A percentile compares a stretch with the other conserved stretches of the same genome.
Evolutionary conservation across 2,888 invertebrate genomes (phyloP).

Genomic region (Cryptosula pallasiana): DNA sequence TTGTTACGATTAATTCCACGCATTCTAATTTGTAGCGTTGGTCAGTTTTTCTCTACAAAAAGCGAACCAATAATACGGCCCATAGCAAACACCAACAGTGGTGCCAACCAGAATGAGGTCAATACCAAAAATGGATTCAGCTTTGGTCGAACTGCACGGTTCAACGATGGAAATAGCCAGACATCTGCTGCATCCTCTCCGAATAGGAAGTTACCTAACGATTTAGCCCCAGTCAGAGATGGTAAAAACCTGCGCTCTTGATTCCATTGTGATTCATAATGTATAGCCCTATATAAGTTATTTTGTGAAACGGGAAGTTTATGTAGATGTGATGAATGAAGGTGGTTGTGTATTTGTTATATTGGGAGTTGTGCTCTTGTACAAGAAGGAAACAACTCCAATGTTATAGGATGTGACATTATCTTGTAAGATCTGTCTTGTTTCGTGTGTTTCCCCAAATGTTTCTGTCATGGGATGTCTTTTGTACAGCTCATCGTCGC

Average conservation of each 20-base stretch:
- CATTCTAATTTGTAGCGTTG: neutral
- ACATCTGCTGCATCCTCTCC: neutral
- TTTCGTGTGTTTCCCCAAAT: neutral
- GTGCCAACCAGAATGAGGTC: neutral
- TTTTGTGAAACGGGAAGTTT: too few relatives aligned
- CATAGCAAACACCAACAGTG: neutral
- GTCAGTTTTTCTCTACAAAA: neutral
- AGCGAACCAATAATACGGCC: neutral
- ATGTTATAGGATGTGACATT: too few relatives aligned
- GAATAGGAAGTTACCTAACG: neutral
- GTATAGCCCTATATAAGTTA: too few relatives aligned
- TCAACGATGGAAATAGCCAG: neutral
- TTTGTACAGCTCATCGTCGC: neutral
- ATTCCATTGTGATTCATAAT: too few relatives aligned
- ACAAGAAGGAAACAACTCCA: too few relatives aligned
- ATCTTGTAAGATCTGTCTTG: too few relatives aligned
- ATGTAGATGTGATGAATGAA: too few relatives aligned
- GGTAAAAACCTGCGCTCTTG: too few relatives aligned
- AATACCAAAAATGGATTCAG: slow-evolving; percentile 7
- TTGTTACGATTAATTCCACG: too few relatives aligned
- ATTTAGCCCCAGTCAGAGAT: slow-evolving; percentile 8
- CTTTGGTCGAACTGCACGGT: slow-evolving; percentile 6
- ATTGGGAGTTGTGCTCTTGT: too few relatives aligned
- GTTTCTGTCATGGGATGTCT: neutral
- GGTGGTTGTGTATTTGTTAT: too few relatives aligned